phyloP scores from a whole-genome alignment of 2,888 invertebrate species.

The Heliconius charithonia region DNA sequence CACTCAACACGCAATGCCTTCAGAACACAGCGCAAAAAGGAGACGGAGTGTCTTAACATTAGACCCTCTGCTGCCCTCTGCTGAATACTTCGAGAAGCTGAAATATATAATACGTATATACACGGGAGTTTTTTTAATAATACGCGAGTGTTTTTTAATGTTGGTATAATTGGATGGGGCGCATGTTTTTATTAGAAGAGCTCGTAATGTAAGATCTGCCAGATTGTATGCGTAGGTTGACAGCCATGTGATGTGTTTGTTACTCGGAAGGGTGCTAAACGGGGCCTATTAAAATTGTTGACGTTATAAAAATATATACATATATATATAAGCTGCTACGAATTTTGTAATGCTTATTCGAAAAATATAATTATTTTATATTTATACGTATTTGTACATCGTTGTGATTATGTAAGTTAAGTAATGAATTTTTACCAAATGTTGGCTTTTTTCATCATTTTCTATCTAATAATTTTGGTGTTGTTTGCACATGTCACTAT shows the following conservation, averaged over 20 bases:
- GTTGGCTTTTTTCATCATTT: constrained; percentile 20
- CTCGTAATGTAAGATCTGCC: constrained; percentile 11
- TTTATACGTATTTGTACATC: not conserved
- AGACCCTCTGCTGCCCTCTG: too few species aligned
- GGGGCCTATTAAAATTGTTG: constrained; percentile 14
- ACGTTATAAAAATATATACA: not conserved
- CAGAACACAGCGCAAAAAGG: too few species aligned
- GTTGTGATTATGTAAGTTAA: not conserved
- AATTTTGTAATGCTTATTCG: constrained; percentile 1
- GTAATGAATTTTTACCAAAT: constrained; percentile 6
- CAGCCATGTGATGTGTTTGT: constrained; percentile 7
- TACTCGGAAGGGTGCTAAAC: constrained; percentile 19
- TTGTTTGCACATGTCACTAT: constrained; percentile 11
- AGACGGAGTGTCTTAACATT: too few species aligned
- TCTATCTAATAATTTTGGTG: not conserved
- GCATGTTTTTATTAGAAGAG: not conserved
- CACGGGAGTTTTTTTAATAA: not conserved
- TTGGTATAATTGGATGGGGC: constrained; percentile 12
- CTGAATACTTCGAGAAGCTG: too few species aligned
- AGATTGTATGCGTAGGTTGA: constrained; percentile 3
- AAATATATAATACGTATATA: not conserved
- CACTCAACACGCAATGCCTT: too few species aligned
- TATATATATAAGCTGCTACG: not conserved
- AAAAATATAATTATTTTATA: not conserved
- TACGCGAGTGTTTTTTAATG: constrained; percentile 7